Conservation (phyloP, 2,888 invertebrate species). For the Perizoma affinitatum region DNA sequence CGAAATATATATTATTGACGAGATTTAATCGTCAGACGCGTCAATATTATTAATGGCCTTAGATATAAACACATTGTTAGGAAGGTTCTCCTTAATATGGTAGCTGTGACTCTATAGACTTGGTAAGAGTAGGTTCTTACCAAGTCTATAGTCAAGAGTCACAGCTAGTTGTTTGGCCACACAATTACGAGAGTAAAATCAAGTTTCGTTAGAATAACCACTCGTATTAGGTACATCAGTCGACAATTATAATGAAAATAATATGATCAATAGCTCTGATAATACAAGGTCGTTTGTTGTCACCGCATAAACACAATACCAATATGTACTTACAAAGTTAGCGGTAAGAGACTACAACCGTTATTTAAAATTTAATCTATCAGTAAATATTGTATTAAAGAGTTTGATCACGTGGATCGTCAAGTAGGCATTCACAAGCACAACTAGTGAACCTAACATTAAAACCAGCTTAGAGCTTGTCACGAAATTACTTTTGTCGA, state of each 20-base stretch:
- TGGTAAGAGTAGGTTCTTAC: conserved; percentile 35
- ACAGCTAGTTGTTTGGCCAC: conserved; percentile 35
- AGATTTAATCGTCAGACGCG: neutral
- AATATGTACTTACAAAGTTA: conserved; percentile 5
- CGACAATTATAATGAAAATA: conserved; percentile 52
- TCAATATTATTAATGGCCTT: conserved; percentile 27
- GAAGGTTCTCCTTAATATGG: neutral
- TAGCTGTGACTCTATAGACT: neutral
- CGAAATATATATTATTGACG: neutral
- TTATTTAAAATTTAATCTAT: conserved; percentile 9
- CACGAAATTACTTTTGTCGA: neutral
- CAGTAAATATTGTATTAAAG: neutral
- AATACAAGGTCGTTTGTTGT: conserved; percentile 58
- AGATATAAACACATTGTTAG: neutral
- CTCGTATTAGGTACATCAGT: conserved; percentile 51
- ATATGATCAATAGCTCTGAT: conserved; percentile 55
- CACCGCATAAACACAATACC: conserved; percentile 45
- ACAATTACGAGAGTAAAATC: conserved; percentile 36
- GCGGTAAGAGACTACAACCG: conserved; percentile 35
- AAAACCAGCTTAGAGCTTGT: conserved; percentile 1
- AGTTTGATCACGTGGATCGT: no score
- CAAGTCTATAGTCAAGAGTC: no score
- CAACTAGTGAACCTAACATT: neutral
- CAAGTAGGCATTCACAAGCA: neutral
- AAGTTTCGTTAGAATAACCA: conserved; percentile 48